These are phyloP conservation scores for Recurvirostra avosetta DNA, from an alignment of 2,113 vertebrate species.

Conservation along the genomic window DNA sequence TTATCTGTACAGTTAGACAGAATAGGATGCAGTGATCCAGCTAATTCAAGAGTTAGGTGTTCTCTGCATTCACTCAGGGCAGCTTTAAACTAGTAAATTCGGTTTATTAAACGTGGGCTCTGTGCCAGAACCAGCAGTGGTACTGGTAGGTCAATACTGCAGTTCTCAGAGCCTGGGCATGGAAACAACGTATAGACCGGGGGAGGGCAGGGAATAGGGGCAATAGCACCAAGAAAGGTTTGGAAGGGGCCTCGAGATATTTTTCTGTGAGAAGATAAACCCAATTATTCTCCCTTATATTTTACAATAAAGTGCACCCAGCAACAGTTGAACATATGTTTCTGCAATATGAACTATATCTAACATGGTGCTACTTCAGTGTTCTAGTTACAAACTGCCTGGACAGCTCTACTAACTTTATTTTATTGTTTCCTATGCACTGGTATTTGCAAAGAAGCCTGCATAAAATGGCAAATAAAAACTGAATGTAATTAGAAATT, in stretches of 20 bases:
- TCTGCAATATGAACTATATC: neutral
- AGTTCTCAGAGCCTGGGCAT: neutral
- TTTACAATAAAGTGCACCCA: neutral
- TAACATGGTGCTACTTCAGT: neutral
- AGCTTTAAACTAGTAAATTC: neutral
- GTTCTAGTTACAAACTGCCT: neutral
- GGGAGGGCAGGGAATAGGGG: neutral
- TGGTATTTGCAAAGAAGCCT: neutral
- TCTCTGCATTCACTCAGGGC: neutral
- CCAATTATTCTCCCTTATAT: neutral
- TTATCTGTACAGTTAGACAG: neutral
- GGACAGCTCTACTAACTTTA: neutral
- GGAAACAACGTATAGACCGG: accelerated
- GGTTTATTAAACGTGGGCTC: neutral
- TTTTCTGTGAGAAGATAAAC: neutral
- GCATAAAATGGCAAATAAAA: neutral
- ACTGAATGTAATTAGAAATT: neutral
- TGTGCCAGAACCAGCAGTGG: neutral
- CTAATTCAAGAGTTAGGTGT: neutral
- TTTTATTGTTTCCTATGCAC: neutral
- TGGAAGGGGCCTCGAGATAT: neutral
- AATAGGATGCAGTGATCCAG: neutral
- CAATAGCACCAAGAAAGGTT: neutral
- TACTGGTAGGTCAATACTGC: neutral
- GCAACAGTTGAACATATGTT: neutral